Evolutionary conservation across 2,888 invertebrate genomes (phyloP).

Genomic region (Morinoia aosen): DNA sequence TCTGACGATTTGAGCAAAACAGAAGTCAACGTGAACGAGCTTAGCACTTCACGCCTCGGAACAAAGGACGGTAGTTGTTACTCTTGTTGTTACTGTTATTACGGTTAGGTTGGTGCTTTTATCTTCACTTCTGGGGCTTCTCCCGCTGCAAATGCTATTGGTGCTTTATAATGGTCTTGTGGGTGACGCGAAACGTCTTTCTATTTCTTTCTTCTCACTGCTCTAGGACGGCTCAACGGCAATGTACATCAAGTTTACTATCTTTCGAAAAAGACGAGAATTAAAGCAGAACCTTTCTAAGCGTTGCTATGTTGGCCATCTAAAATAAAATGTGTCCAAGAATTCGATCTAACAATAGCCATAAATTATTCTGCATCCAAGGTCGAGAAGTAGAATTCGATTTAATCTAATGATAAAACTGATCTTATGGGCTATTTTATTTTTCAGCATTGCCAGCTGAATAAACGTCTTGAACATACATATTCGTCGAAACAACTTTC

Average conservation of each 20-base stretch:
- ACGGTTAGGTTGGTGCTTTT: constrained; percentile 51
- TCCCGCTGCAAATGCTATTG: constrained; percentile 48
- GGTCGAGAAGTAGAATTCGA: not conserved
- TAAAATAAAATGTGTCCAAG: not conserved
- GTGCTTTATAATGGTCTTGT: constrained; percentile 29
- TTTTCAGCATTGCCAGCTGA: too few relatives aligned
- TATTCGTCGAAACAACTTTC: not conserved
- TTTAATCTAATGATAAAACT: not conserved
- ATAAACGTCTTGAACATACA: not conserved
- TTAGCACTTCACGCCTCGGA: constrained; percentile 53
- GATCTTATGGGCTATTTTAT: not conserved
- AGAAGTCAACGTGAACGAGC: not conserved
- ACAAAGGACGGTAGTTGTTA: constrained; percentile 55
- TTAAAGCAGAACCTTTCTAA: too few relatives aligned
- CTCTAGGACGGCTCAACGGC: not conserved
- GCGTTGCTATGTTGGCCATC: too few relatives aligned
- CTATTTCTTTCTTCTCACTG: not conserved
- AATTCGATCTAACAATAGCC: not conserved
- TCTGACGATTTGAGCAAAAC: not conserved
- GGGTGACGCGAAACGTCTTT: constrained; percentile 29
- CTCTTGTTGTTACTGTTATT: constrained; percentile 52
- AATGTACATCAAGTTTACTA: not conserved
- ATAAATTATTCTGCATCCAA: not conserved
- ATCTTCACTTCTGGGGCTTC: constrained; percentile 50
- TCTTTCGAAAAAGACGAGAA: not conserved